Conservation (phyloP, 2,113 vertebrate genomes). For the Cyphomyrus plagiostoma region DNA sequence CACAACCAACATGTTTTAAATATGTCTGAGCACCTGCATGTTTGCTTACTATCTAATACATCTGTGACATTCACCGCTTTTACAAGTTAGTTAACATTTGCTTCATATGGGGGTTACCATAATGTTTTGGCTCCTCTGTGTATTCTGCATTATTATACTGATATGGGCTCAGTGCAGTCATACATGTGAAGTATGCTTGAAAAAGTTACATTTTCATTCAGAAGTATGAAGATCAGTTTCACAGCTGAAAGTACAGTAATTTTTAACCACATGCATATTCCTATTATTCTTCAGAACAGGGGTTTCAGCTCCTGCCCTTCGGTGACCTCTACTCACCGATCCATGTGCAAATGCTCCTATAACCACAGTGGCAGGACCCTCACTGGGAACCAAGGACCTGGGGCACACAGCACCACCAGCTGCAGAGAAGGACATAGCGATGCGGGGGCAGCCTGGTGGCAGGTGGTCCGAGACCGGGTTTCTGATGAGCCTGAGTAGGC, state of each 20-base stretch:
- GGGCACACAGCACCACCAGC: constrained; percentile 57
- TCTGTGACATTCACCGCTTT: no score
- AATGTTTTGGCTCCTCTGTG: no score
- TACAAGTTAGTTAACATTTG: no score
- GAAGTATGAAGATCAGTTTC: background rate
- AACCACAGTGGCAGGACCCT: constrained; percentile 74
- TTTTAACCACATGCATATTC: background rate
- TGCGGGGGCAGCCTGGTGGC: constrained; percentile 82
- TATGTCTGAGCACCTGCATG: constrained; percentile 58
- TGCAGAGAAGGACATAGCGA: constrained; percentile 74
- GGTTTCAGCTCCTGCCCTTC: background rate
- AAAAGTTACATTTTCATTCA: background rate
- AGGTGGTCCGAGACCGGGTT: constrained; percentile 90
- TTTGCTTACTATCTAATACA: no score
- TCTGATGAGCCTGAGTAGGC: constrained; percentile 88
- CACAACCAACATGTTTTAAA: background rate
- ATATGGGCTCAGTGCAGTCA: no score
- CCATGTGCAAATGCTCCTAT: constrained; percentile 94
- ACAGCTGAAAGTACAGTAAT: background rate
- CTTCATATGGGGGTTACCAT: no score
- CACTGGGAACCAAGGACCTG: constrained; percentile 69
- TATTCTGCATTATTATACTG: no score
- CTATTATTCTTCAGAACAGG: background rate
- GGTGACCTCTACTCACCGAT: constrained; percentile 60
- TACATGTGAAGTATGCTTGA: background rate